Evolutionary conservation across 2,113 vertebrate species (phyloP).

Genomic region (Psephotus haematonotus): DNA sequence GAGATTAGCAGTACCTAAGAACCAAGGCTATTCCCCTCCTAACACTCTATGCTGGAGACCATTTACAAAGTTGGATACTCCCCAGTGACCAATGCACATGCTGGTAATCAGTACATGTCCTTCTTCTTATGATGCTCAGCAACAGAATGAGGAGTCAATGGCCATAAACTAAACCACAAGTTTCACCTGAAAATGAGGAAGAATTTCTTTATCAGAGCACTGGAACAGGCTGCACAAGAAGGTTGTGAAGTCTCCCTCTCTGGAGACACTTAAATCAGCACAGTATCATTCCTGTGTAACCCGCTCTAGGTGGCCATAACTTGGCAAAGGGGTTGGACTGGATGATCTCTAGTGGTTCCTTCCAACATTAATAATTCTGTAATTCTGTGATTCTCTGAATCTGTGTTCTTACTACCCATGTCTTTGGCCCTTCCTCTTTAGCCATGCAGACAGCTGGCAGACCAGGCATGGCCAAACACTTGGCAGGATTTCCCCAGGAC

Average conservation of each 20-base stretch:
- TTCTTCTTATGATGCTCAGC: neutral
- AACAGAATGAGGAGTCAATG: neutral
- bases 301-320: neutral
- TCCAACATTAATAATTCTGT: neutral
- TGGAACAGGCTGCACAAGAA: neutral
- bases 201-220: neutral
- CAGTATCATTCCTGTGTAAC: neutral
- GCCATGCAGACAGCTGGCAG: neutral
- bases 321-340: neutral
- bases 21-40: neutral
- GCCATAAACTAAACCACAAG: neutral
- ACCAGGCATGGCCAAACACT: neutral
- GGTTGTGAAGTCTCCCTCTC: neutral
- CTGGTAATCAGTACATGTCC: neutral
- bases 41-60: neutral
- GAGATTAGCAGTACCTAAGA: neutral
- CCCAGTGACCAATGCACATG: neutral
- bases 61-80: neutral
- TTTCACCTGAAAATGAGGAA: neutral
- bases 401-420: neutral
- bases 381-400: neutral
- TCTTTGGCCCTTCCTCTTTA: neutral
- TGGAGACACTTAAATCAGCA: neutral
- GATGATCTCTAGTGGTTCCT: neutral
- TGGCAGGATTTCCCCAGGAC: neutral